Evolutionary conservation across 2,113 vertebrate genomes (phyloP), one percentile per base, ranked within the genome.

Genomic region (Azemiops feae): DNA sequence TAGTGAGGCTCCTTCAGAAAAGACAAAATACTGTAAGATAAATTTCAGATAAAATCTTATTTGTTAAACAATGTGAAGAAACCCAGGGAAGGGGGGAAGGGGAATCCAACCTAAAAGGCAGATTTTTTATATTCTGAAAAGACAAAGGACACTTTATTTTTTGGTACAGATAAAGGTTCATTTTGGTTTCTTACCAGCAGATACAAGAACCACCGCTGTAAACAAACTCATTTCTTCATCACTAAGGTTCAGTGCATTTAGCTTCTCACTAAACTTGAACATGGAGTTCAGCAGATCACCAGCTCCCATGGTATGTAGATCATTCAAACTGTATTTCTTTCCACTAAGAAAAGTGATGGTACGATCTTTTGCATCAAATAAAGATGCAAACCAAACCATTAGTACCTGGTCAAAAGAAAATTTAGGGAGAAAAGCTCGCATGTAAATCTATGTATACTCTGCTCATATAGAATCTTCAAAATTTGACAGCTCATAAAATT

Each of bases 191-290:
- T 98, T 98, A 99, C 99, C 99, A 95, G 99, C 99, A 94, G 99
- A 99, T 43, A 99, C 99, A 16, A 99, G 98, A 95, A 99, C 99
- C 95, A 99, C 98, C 0, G 99, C 99, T 20, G 98, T 99, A 97
- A 99, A 99, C 93, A 99, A 98, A 96, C 98, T 99, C 98, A 99
- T 99, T 92, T 99, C 99, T 54, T 99, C 99, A 1, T 98, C 97
- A 74, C 98, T 98, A 53, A 99, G 99, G 43, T 98, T 98, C 95
- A 99, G 98, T 52, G 98, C 98, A 85, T 98, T 98, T 34, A 99
- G 98, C 95, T 99, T 99, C 97, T 99, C 99, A 85, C 99, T 99
- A 95, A 99, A 99, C 94, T 99, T 99, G 95, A 99, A 99, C 98
- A 99, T 99, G 47, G 99, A 99, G 96, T 98, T 98, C 93, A 99